A percentile compares a stretch with the other conserved stretches of the same genome.
These are phyloP conservation scores for Clarias laeviceps DNA, from an alignment of 2,797 vertebrate genomes.

Conservation along the genomic window DNA sequence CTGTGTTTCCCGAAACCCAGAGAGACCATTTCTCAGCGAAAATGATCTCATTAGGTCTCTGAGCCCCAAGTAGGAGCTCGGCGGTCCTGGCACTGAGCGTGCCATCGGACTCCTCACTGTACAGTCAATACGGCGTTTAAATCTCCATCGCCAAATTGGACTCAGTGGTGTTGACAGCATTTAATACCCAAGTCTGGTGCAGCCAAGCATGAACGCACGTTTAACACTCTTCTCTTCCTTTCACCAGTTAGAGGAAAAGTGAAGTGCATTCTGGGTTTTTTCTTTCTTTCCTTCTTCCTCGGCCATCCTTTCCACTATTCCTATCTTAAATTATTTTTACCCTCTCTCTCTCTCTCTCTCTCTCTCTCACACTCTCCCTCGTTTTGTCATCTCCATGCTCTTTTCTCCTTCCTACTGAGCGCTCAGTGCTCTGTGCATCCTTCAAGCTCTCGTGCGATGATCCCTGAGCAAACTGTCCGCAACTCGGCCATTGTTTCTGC, in stretches of 20 bases:
- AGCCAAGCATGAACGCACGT: slow-evolving; percentile 46
- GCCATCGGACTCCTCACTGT: slow-evolving; percentile 37
- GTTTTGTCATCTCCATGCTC: slow-evolving; percentile 9
- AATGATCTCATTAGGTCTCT: slow-evolving; percentile 51
- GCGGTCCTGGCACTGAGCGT: slow-evolving; percentile 40
- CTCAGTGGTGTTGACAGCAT: slow-evolving; percentile 56
- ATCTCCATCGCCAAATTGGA: slow-evolving; percentile 60
- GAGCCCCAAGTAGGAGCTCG: slow-evolving; percentile 50
- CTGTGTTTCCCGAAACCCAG: slow-evolving; percentile 19
- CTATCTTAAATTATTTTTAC: background rate
- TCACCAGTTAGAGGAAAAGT: slow-evolving; percentile 27
- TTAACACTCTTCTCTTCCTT: slow-evolving; percentile 50
- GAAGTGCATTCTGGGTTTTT: background rate
- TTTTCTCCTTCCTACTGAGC: slow-evolving; percentile 22
- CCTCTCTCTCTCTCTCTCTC: background rate
- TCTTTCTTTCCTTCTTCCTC: background rate
- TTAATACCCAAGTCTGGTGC: slow-evolving; percentile 55
- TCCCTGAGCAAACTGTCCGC: slow-evolving; percentile 44
- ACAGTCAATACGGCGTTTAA: slow-evolving; percentile 44
- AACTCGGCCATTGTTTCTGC: slow-evolving; percentile 47
- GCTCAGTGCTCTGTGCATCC: slow-evolving; percentile 1
- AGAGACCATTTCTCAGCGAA: slow-evolving; percentile 41
- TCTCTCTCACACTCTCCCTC: slow-evolving; percentile 15
- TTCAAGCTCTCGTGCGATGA: slow-evolving; percentile 13
- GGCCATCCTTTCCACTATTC: slow-evolving; percentile 7